These are phyloP conservation scores for Upupa epops DNA, from an alignment of 2,113 vertebrate species.

Conservation along the genomic window DNA sequence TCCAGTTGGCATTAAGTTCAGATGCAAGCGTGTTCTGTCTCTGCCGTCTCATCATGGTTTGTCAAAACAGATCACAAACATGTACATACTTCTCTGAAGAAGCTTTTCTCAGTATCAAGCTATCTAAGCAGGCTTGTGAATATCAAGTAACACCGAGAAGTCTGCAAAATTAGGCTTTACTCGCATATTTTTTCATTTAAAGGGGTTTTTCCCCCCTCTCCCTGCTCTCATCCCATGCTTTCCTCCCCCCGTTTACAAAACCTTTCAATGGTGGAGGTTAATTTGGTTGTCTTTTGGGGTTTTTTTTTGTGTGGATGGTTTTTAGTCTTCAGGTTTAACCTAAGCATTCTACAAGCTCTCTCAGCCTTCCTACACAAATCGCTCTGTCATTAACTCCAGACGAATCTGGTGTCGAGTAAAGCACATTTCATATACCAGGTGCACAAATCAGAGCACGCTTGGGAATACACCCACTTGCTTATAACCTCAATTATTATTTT, in stretches of 20 bases:
- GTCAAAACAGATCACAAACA: constrained; percentile 38
- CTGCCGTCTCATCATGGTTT: constrained; percentile 6
- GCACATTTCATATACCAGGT: background rate
- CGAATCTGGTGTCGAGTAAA: background rate
- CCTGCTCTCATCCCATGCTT: too few relatives aligned
- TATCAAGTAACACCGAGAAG: background rate
- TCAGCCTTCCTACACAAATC: background rate
- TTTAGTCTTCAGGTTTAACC: background rate
- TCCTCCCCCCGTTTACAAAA: background rate
- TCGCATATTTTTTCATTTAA: background rate
- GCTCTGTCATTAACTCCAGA: background rate
- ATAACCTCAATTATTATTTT: background rate
- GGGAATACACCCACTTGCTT: background rate
- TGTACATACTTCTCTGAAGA: constrained; percentile 7
- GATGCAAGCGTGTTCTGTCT: constrained; percentile 32
- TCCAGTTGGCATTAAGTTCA: constrained; percentile 43
- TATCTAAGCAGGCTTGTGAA: background rate
- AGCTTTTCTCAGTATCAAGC: background rate
- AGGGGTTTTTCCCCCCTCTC: rapidly evolving
- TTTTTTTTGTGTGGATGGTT: background rate
- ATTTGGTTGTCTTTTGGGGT: background rate
- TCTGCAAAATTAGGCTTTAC: background rate
- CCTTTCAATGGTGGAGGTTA: background rate
- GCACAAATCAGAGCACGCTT: background rate
- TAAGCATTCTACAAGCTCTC: background rate